Percentiles rank a stretch among this genome's conserved stretches.
Conservation (phyloP, 92 coral and sea anemone species). For the Umimayanthus chanpuru region DNA sequence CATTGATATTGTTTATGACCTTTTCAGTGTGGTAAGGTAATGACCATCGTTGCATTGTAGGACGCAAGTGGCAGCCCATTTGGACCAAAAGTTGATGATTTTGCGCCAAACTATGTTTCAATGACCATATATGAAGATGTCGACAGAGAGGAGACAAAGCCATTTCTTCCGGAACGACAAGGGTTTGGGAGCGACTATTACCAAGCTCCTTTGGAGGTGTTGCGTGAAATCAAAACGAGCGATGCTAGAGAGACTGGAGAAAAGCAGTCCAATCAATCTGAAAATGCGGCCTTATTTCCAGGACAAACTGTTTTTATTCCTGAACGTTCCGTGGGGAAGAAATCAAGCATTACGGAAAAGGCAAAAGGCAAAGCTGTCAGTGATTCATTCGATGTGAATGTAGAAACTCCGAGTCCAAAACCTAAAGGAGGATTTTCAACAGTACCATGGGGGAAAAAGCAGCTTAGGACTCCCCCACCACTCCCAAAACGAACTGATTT, state of each 20-base stretch:
- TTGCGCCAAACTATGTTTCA: neutral
- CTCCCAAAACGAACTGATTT: slow-evolving; percentile 15
- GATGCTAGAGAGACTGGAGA: neutral
- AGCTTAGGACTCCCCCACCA: neutral
- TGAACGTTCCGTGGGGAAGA: neutral
- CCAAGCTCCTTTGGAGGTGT: neutral
- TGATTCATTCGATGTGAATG: neutral
- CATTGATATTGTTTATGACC: neutral
- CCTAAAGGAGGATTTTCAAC: neutral
- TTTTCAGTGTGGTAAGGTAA: neutral
- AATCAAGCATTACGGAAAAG: neutral
- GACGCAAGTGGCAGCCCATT: neutral
- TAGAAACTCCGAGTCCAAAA: neutral
- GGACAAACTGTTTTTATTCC: neutral
- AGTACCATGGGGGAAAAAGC: neutral
- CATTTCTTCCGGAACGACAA: neutral
- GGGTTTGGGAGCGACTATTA: neutral
- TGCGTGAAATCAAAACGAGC: neutral
- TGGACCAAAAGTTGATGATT: neutral
- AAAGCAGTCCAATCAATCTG: neutral
- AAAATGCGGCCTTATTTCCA: too few species aligned
- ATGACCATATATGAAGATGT: neutral
- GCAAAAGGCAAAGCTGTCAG: too few species aligned
- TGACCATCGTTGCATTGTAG: neutral
- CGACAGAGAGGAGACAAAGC: neutral